These are phyloP conservation scores for Neocrepidodera transversa DNA, from an alignment of 2,888 invertebrate species.

Conservation along the genomic window DNA sequence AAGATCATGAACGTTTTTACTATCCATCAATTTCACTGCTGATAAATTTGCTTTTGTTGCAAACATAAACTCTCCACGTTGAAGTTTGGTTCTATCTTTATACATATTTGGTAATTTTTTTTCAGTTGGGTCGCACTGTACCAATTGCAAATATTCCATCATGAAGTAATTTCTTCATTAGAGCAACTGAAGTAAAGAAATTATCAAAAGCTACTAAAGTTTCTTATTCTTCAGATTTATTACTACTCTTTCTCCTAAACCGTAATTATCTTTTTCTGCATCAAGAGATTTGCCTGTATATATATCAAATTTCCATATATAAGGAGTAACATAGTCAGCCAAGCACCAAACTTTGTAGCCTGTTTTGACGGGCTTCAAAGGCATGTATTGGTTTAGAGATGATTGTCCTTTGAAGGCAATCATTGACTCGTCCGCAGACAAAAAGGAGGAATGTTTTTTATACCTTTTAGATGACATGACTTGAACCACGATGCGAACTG, in stretches of 20 bases:
- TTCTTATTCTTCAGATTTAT: slow-evolving; percentile 16
- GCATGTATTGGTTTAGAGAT: slow-evolving; percentile 38
- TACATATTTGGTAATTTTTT: slow-evolving; percentile 33
- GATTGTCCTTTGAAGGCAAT: slow-evolving; percentile 40
- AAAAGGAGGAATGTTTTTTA: no score
- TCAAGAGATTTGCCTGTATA: slow-evolving; percentile 37
- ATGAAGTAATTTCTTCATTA: slow-evolving; percentile 34
- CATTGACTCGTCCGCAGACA: slow-evolving; percentile 41
- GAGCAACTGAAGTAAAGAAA: slow-evolving; percentile 34
- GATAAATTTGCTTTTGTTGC: slow-evolving; percentile 20
- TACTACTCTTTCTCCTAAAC: slow-evolving; percentile 28
- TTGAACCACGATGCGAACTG: background rate
- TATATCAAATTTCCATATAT: slow-evolving; percentile 45
- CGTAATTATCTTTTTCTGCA: slow-evolving; percentile 40
- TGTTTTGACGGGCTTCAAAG: slow-evolving; percentile 12
- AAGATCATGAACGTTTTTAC: slow-evolving; percentile 33
- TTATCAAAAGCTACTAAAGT: slow-evolving; percentile 18
- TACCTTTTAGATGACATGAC: slow-evolving; percentile 16
- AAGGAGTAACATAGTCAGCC: slow-evolving; percentile 31
- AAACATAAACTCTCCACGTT: slow-evolving; percentile 39
- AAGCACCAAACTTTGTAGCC: slow-evolving; percentile 26
- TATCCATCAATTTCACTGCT: slow-evolving; percentile 40
- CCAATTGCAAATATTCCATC: slow-evolving; percentile 39
- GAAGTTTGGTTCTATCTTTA: slow-evolving; percentile 29
- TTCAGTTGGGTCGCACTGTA: no score